These are phyloP conservation scores for Falco berigora DNA, from an alignment of 2,797 vertebrate genomes.

Conservation along the genomic window DNA sequence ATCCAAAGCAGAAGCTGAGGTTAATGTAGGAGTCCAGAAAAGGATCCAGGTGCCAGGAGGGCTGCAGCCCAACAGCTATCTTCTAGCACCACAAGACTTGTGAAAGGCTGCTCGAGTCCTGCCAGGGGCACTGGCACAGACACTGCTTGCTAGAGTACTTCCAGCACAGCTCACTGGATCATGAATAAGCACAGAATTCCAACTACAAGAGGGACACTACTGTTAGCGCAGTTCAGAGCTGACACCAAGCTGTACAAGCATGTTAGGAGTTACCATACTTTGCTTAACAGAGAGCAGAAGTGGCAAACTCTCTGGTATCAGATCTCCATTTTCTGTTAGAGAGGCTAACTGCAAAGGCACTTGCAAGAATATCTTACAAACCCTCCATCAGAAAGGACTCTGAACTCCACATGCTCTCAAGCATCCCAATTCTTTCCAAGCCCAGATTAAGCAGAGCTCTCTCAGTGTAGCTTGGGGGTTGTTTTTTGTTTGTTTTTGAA, in stretches of 20 bases:
- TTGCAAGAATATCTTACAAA: neutral
- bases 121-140: neutral
- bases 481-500: neutral
- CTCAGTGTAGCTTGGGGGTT: neutral
- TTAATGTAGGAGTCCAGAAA: neutral
- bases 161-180: neutral
- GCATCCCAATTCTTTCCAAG: neutral
- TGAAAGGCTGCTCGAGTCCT: neutral
- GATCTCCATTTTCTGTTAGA: neutral
- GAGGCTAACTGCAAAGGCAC: neutral
- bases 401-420: neutral
- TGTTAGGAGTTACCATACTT: neutral
- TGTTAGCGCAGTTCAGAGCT: neutral
- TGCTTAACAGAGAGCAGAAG: neutral
- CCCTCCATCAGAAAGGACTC: neutral
- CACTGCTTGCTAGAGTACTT: neutral
- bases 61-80: neutral
- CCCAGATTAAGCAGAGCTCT: neutral
- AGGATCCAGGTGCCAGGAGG: neutral
- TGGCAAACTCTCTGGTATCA: neutral
- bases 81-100: neutral
- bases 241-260: neutral
- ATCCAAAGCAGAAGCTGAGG: slow-evolving; percentile 25
- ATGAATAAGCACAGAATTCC: neutral
- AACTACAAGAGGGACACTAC: neutral